Evolutionary conservation across 2,797 vertebrate species (phyloP), one percentile per base, ranked within the genome.

Genomic region (Pelobates cultripes): DNA sequence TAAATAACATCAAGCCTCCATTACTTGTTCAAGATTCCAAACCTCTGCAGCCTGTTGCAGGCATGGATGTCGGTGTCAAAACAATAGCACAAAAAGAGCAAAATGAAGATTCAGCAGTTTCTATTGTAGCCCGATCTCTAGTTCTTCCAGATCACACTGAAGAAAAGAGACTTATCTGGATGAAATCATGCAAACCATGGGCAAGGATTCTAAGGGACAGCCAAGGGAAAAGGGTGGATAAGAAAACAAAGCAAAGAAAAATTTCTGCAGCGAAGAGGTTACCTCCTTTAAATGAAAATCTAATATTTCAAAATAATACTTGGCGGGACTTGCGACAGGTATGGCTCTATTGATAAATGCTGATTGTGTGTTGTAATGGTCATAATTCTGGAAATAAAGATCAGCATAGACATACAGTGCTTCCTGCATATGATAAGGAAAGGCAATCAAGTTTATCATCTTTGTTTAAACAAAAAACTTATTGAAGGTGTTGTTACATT

Each of bases 241-340:
- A 87, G 57, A 92, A 80, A 82, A 91, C 83, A 70, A 80, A 0
- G 77, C 53, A 7, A 63, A 84, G 88, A 57, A 95, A 90, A 84
- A 86, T 78, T 9, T 83, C 80, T 2, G 61, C 82, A 67, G 57
- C 81, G 57, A 84, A 79, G 53, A 81, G 2, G 13, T 75, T 92
- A 80, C 83, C 93, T 87, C 88, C 94, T 85, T 87, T 99, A 86
- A 91, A 90, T 85, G 69, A 80, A 63, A 77, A 90, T 7, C 82
- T 89, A 15, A 91, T 98, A 86, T 93, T 98, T 42, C 89, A 77
- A 12, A 74, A 87, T 53, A 89, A 94, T 14, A 86, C 89, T 78
- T 95, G 93, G 90, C 90, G 41, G 77, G 89, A 93, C 66, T 88
- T 97, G 73, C 88, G 91, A 44, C 93, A 98, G 96, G 98, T 99